These are phyloP conservation scores for Upupa epops DNA, from an alignment of 2,113 vertebrate species.

Conservation along the genomic window DNA sequence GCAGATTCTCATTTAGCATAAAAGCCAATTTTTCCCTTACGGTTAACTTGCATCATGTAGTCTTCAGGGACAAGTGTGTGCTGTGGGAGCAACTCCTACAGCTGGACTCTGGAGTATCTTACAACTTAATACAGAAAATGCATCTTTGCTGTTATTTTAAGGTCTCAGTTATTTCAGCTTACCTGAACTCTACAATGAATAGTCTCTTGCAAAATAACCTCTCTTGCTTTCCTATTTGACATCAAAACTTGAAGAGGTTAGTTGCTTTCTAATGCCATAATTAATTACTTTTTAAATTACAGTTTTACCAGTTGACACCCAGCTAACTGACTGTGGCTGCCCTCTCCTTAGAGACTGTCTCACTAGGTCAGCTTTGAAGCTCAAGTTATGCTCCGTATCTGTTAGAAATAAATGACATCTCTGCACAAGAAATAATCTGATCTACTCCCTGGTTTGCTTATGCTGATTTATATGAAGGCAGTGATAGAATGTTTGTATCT, in stretches of 20 bases:
- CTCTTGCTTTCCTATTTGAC: background rate
- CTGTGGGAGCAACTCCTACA: background rate
- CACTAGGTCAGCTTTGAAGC: background rate
- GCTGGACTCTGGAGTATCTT: background rate
- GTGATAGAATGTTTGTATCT: background rate
- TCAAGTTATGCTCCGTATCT: background rate
- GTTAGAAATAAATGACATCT: background rate
- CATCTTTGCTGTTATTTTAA: background rate
- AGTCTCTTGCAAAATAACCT: background rate
- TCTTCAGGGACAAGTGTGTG: background rate
- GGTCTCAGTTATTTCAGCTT: background rate
- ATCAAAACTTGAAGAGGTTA: background rate
- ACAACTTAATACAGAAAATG: background rate
- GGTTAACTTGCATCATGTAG: background rate
- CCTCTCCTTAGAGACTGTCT: background rate
- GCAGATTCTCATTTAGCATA: background rate
- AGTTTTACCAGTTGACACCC: background rate
- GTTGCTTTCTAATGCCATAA: background rate
- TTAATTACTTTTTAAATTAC: slow-evolving; percentile 20
- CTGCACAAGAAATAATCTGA: background rate
- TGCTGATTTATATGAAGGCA: background rate
- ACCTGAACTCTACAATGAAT: background rate
- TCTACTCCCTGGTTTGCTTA: background rate
- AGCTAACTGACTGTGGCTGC: background rate
- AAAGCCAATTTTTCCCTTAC: background rate